Percentiles rank a stretch among this genome's conserved stretches.
These are phyloP conservation scores for Mastigias papua DNA, from an alignment of 30 jellyfish, hydroid and myxozoan genomes.

Conservation along the genomic window DNA sequence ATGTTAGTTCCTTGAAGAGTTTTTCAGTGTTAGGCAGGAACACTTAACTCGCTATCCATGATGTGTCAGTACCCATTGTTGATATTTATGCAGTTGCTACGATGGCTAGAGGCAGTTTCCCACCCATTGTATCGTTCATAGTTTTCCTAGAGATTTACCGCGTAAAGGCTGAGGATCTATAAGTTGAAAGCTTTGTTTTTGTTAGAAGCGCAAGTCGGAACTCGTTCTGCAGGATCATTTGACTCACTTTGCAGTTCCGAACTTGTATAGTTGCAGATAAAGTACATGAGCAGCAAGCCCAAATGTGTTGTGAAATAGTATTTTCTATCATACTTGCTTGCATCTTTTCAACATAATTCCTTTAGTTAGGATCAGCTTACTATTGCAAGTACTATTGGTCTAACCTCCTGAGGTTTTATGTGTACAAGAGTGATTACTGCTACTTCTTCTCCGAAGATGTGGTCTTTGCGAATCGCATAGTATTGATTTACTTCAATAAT, in stretches of 20 bases:
- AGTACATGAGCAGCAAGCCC: background rate
- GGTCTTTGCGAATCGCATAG: too few species aligned
- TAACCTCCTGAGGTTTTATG: too few species aligned
- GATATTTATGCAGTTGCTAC: conserved; percentile 10
- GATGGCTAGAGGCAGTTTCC: background rate
- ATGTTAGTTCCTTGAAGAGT: background rate
- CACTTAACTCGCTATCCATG: background rate
- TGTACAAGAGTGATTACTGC: too few species aligned
- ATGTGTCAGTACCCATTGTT: background rate
- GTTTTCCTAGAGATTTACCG: background rate
- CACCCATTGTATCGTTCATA: background rate
- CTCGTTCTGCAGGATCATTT: background rate
- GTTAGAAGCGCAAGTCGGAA: background rate
- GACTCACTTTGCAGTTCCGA: background rate
- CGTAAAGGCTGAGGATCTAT: background rate
- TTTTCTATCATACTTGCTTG: too few species aligned
- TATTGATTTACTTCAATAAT: too few species aligned
- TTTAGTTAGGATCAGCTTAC: too few species aligned
- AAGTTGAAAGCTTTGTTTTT: background rate
- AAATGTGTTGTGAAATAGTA: too few species aligned
- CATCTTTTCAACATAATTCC: too few species aligned
- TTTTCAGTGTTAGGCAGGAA: background rate
- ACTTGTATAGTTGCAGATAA: background rate
- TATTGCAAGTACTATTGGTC: too few species aligned
- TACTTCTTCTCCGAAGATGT: too few species aligned